Evolutionary conservation across 2,888 invertebrate genomes (phyloP), one percentile per base, ranked within the genome.

Genomic region (Coelinius sp.): DNA sequence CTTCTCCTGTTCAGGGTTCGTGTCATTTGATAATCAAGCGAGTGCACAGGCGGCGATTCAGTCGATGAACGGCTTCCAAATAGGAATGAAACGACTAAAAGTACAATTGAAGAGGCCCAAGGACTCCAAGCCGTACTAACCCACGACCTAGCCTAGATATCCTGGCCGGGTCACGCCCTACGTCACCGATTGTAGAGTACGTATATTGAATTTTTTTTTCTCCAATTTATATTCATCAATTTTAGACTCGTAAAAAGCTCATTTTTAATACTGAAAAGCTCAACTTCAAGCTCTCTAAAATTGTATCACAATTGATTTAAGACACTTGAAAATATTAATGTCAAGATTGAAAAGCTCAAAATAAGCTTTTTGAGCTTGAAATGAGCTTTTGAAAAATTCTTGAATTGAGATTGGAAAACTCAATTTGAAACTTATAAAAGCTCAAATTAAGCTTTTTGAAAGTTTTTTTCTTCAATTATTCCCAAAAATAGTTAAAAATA

Each of bases 61-160:
- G 89, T 95, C 99, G 84, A 99, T 99, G 99, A 99, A 99, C 90
- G 99, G 99, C 88, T 99, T 99, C 91, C 99, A 99, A 91, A 99
- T 99, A 89, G 99, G 99, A 87, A 99, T 99, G 98, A 99, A 99
- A 91, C 93, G 99, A 88, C 95, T 99, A 88, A 99, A 99, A 92
- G 99, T 99, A 86, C 98, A 99, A 91, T 93, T 99, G 90, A 99
- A 99, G 91, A 93, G 98, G 91, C 98, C 98, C 90, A 98, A 98
- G 91, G 97, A 98, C 89, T 97, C 97, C 88, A 93, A 97, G 91
- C 98, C 98, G 89, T 98, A 98, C 94, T 98, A 96, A 94, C 94
- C 92, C 90, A 90, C 89, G 90, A 90, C 88, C 83, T 90, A 88
- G 89, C 89, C 89, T 90, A 91, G 90, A 90, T 90, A 90, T 89